These are phyloP conservation scores for Cricetomys ansorgei DNA, from an alignment of 2,113 vertebrate genomes.

Conservation along the genomic window DNA sequence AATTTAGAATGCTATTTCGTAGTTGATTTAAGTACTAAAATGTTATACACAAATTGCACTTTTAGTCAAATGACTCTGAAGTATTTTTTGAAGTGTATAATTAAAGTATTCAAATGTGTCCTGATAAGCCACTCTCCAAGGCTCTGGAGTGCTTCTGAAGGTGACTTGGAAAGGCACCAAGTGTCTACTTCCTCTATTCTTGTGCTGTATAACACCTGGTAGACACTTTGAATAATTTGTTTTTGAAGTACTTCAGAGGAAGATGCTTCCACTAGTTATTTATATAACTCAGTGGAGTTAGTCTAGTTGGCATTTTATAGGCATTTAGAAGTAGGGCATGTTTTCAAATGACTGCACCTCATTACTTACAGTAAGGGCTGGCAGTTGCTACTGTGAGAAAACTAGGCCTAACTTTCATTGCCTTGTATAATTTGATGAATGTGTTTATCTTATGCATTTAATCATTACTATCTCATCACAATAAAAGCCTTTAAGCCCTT, in stretches of 20 bases:
- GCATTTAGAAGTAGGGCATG: conserved; percentile 58
- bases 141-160: conserved; percentile 44
- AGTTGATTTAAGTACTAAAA: conserved; percentile 74
- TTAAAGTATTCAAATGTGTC: conserved; percentile 78
- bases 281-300: conserved; percentile 37
- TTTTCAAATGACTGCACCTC: conserved; percentile 69
- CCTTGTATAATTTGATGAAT: not conserved
- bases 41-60: conserved; percentile 58
- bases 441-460: conserved; percentile 47
- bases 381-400: not conserved
- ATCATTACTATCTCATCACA: conserved; percentile 28
- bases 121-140: conserved; percentile 73
- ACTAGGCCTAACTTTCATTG: conserved; percentile 20
- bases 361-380: conserved; percentile 67
- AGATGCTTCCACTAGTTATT: conserved; percentile 49
- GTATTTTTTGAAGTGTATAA: conserved; percentile 81
- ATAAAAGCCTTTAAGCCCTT: conserved; percentile 7
- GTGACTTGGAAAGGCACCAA: conserved; percentile 53
- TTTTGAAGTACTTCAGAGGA: conserved; percentile 42
- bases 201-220: conserved; percentile 56
- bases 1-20: conserved; percentile 77
- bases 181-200: conserved; percentile 45
- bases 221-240: conserved; percentile 65
- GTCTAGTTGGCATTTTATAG: conserved; percentile 41
- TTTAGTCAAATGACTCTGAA: conserved; percentile 61